Percentiles rank a stretch among this genome's conserved stretches.
phyloP scores from a whole-genome alignment of 2,113 vertebrate genomes.

The Callorhinus ursinus region DNA sequence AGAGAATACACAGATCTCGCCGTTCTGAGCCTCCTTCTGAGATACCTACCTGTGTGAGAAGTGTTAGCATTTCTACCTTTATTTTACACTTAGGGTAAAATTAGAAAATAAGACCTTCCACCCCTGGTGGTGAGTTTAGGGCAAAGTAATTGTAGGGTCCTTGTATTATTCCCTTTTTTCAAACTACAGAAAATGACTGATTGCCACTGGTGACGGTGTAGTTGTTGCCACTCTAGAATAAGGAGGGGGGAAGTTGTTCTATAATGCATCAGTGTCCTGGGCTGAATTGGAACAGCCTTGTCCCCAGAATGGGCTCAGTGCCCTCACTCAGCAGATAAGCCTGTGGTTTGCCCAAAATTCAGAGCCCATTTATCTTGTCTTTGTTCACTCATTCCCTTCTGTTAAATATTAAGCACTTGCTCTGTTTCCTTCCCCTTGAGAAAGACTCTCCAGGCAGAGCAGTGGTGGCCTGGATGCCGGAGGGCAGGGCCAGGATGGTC shows the following conservation, averaged over 20 bases:
- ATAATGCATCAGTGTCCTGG: neutral
- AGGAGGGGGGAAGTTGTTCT: constrained; percentile 12
- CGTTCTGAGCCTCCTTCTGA: neutral
- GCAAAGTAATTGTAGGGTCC: neutral
- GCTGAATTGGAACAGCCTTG: neutral
- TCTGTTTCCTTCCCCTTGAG: constrained; percentile 75
- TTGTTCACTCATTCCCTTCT: neutral
- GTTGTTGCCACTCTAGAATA: neutral
- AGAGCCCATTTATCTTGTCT: neutral
- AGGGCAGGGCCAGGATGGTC: constrained; percentile 69
- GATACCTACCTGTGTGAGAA: neutral
- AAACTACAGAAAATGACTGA: constrained; percentile 15
- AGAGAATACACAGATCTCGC: neutral
- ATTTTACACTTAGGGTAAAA: constrained; percentile 5
- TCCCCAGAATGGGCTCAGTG: neutral
- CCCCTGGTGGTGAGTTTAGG: neutral
- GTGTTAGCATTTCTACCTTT: neutral
- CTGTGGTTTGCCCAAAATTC: neutral
- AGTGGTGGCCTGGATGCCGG: constrained; percentile 4
- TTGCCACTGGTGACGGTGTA: neutral
- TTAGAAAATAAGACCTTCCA: neutral
- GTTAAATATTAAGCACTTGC: neutral
- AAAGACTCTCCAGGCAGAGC: constrained; percentile 43
- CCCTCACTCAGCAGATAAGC: neutral
- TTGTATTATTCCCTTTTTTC: neutral